Conservation (phyloP, 2,888 invertebrate genomes). For the Epirrhoe alternata region DNA sequence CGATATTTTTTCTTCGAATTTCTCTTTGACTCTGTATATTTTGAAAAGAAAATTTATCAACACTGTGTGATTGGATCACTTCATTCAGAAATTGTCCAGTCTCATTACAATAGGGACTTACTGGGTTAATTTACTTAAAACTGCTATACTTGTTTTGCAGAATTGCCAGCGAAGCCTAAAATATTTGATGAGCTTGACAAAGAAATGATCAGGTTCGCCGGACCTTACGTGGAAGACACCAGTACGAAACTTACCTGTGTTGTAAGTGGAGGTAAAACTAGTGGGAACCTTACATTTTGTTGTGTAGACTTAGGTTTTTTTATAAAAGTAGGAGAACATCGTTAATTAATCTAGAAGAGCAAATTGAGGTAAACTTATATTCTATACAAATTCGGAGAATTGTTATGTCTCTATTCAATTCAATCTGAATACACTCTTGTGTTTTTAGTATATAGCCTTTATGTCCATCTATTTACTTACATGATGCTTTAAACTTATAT, state of each 20-base stretch:
- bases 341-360: background rate
- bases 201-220: conserved; percentile 87
- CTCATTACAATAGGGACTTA: too few species aligned
- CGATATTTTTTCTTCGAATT: background rate
- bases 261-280: conserved; percentile 89
- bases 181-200: conserved; percentile 89
- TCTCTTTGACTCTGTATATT: background rate
- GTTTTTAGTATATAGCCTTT: too few species aligned
- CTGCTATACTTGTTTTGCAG: conserved; percentile 76
- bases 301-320: conserved; percentile 4
- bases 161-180: conserved; percentile 89
- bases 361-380: background rate
- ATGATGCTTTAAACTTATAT: too few species aligned
- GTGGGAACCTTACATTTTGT: conserved; percentile 32
- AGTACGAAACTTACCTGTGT: conserved; percentile 90
- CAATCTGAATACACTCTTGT: too few species aligned
- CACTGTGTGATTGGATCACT: background rate
- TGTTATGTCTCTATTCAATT: too few species aligned
- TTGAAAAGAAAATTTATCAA: background rate
- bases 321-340: background rate
- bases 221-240: conserved; percentile 90
- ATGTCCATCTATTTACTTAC: too few species aligned
- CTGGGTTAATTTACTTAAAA: too few species aligned
- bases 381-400: background rate
- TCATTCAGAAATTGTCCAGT: background rate